Conservation (phyloP, 2,888 invertebrate genomes). For the Pherbina coryleti region DNA sequence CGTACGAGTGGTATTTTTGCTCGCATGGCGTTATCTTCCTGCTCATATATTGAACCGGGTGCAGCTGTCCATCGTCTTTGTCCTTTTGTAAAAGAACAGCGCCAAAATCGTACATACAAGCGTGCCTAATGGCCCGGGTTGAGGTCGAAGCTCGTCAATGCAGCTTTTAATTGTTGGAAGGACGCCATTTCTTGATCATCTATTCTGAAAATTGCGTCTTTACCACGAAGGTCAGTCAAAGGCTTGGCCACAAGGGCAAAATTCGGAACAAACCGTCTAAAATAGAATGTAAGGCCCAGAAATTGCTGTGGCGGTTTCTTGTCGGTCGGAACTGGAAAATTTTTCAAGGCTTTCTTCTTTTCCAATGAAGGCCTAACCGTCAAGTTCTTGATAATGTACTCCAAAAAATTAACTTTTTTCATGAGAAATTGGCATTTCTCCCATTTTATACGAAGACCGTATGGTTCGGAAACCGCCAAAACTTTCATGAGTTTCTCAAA, state of each 20-base stretch:
- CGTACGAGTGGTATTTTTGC: slow-evolving; percentile 48
- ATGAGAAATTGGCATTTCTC: too few relatives aligned
- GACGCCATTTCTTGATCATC: slow-evolving; percentile 36
- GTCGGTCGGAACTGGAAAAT: slow-evolving; percentile 36
- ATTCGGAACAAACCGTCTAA: slow-evolving; percentile 36
- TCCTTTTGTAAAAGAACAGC: slow-evolving; percentile 43
- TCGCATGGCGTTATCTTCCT: slow-evolving; percentile 40
- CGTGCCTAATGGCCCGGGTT: slow-evolving; percentile 49
- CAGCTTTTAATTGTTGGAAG: too few relatives aligned
- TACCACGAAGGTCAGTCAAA: slow-evolving; percentile 54
- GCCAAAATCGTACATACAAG: slow-evolving; percentile 50
- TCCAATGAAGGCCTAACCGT: slow-evolving; percentile 36
- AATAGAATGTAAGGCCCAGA: slow-evolving; percentile 43
- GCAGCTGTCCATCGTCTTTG: slow-evolving; percentile 33
- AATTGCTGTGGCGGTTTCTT: slow-evolving; percentile 39
- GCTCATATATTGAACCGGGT: slow-evolving; percentile 45
- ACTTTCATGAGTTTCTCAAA: slow-evolving; percentile 6
- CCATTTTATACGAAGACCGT: slow-evolving; percentile 29
- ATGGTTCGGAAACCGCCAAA: background rate
- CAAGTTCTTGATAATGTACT: slow-evolving; percentile 38
- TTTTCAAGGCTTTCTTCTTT: slow-evolving; percentile 31
- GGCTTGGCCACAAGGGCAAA: slow-evolving; percentile 57
- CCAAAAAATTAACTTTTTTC: slow-evolving; percentile 46
- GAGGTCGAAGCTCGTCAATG: slow-evolving; percentile 40
- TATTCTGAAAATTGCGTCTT: slow-evolving; percentile 46